Base-by-base conservation (phyloP, 2,797 vertebrate species). In the Clamator glandarius region DNA sequence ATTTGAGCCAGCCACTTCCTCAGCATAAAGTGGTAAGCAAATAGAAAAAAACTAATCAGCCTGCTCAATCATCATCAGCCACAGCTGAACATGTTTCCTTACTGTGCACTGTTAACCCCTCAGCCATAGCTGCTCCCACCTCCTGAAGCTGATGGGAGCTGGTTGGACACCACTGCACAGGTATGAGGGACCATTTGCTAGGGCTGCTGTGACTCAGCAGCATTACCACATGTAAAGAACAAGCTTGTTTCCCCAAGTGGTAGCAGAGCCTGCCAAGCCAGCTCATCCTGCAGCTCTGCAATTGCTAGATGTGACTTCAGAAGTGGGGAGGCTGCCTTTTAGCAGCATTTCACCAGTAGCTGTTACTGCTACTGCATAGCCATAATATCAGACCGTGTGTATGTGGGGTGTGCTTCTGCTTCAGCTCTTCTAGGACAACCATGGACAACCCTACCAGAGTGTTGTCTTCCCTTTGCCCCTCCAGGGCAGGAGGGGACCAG, bases 231-330 rank as follows among this genome's bases (percentile, higher is more conserved):
- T 36, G 83, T 92, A 51, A 51, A 88, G 42, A 88, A 25, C 58
- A 61, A 84, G 33, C 83, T 50, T 42, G 39, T 72, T 66, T 88
- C 74, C 66, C 58, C 28, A 29, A 64, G 50, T n/a, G 67, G 66
- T 31, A 39, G 41, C 68, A 48, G 3, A 88, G 54, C 88, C 69
- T 87, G 92, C 79, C 73, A 41, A 88, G 68, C 79, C 83, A 80
- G 87, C 85, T 86, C 31, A 21, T 80, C 50, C 33, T 0, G 1
- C 36, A 26, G 41, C 61, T 92, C 64, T 89, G 72, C 26, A 21
- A 12, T 44, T 63, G 44, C 72, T 74, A 12, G 13, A 39, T 78
- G 61, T 55, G 82, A 54, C 68, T 26, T 31, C 61, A 74, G 61
- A 72, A 41, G 18, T 76, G 36, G 7, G 16, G 25, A 52, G n/a